Conservation (phyloP, 2,113 vertebrate genomes). For the Hyla sarda region DNA sequence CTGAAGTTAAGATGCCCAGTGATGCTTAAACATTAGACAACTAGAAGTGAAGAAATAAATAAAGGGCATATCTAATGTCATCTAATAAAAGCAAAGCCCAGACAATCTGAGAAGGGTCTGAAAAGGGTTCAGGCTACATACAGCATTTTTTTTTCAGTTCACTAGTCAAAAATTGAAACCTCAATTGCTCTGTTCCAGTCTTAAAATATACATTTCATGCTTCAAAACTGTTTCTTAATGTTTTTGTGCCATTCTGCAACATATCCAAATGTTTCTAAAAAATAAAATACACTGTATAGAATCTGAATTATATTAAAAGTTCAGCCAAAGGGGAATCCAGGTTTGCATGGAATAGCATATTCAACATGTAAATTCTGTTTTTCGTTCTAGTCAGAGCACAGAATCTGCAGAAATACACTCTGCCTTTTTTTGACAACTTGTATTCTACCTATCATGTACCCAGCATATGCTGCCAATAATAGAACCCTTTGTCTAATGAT, state of each 20-base stretch:
- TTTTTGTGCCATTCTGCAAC: not conserved
- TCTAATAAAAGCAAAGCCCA: not conserved
- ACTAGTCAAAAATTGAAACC: slow-evolving; percentile 10
- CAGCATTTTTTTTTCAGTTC: not conserved
- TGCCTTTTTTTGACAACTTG: too few relatives aligned
- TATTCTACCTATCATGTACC: too few relatives aligned
- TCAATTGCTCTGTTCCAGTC: not conserved
- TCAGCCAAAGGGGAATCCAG: not conserved
- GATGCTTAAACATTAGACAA: not conserved
- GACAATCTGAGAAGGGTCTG: not conserved
- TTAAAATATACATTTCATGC: not conserved
- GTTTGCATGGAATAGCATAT: too few relatives aligned
- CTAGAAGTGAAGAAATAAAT: not conserved
- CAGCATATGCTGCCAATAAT: too few relatives aligned
- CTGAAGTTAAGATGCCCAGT: not conserved
- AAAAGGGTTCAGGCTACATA: not conserved
- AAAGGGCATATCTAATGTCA: not conserved
- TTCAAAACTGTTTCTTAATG: not conserved
- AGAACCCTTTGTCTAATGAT: too few relatives aligned
- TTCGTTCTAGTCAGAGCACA: too few relatives aligned
- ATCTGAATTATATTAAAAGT: not conserved
- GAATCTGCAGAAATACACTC: too few relatives aligned
- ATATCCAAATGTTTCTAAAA: not conserved
- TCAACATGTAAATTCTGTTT: too few relatives aligned
- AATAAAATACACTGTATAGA: not conserved